Evolutionary conservation across 53 echinoderm and acorn worm genomes (phyloP).

Genomic region (Patiria pectinifera): DNA sequence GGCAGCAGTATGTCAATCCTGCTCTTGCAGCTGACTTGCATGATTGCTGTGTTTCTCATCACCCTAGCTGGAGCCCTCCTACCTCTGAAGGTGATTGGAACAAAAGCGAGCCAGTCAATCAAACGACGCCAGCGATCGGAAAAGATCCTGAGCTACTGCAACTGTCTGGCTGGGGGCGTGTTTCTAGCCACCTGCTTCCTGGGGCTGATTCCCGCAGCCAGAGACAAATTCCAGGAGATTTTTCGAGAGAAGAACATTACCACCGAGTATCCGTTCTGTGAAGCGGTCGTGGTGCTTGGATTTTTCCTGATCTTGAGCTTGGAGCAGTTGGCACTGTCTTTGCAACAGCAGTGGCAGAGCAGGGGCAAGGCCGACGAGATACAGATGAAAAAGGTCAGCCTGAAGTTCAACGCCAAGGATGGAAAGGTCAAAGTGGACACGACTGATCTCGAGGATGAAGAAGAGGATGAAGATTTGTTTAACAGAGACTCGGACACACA

Average conservation of each 20-base stretch:
- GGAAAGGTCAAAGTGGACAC: slow-evolving; percentile 8
- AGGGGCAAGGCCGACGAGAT: slow-evolving; percentile 40
- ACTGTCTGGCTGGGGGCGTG: slow-evolving; percentile 96
- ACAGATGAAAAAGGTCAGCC: slow-evolving; percentile 52
- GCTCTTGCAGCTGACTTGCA: slow-evolving; percentile 73
- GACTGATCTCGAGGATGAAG: slow-evolving; percentile 39
- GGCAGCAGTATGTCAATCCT: slow-evolving; percentile 58
- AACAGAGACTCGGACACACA: slow-evolving; percentile 42
- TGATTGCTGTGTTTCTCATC: slow-evolving; percentile 73
- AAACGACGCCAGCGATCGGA: slow-evolving; percentile 66
- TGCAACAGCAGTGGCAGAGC: slow-evolving; percentile 61
- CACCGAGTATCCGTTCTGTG: slow-evolving; percentile 85
- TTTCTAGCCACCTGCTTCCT: slow-evolving; percentile 97
- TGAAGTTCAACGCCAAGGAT: slow-evolving; percentile 8
- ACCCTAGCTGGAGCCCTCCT: slow-evolving; percentile 81
- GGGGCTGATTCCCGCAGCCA: slow-evolving; percentile 89
- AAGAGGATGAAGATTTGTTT: slow-evolving; percentile 81
- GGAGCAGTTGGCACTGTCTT: slow-evolving; percentile 77
- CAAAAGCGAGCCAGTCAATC: slow-evolving; percentile 7
- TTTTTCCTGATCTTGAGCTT: slow-evolving; percentile 89
- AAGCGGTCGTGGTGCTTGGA: slow-evolving; percentile 85
- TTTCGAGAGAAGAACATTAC: slow-evolving; percentile 37
- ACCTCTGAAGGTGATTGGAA: slow-evolving; percentile 83
- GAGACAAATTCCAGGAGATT: slow-evolving; percentile 80
- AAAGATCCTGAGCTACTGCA: slow-evolving; percentile 82